Base-by-base conservation (phyloP, 2,113 vertebrate genomes). In the Crotalus tigris region DNA sequence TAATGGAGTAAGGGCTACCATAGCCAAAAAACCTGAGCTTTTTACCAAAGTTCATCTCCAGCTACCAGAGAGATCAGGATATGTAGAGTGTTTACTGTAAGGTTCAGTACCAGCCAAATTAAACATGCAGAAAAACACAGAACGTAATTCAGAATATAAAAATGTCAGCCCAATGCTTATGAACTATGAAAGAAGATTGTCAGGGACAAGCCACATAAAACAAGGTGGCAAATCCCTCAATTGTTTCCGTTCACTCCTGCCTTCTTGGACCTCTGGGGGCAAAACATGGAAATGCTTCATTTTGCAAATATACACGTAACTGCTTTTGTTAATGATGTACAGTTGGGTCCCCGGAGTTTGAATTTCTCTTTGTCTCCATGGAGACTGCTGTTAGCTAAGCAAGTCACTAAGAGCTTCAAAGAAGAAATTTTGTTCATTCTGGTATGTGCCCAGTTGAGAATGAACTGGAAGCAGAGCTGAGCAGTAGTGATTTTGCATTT, bases 371-470 rank as follows among this genome's bases (percentile, higher is more conserved):
- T 59, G 95, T 97, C 96, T 96, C 97, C 97, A 97, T 97, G 96
- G 96, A 97, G 93, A 97, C 96, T 58, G 88, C 93, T 95, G 95
- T 96, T 95, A 96, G 96, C 95, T 97, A 95, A 96, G 95, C 95
- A 96, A 96, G 92, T 95, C 94, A 95, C 94, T 93, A 89, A 96
- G 91, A 94, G 92, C 94, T 97, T 95, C 94, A 95, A 94, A 91
- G 75, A 96, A 97, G 94, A 95, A 96, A 96, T 95, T 94, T 94
- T 90, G 88, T 57, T 81, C 92, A 0, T 95, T 96, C 90, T 85
- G 54, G 93, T 93, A 95, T 96, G 92, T 96, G 92, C 87, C 75
- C 75, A 44, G 33, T 44, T 81, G 75, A 81, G 33, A 81, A 21
- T 21, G 75, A 81, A 81, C 33, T 39, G 33, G 69, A 81, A 81